phyloP scores from a whole-genome alignment of 2,113 vertebrate genomes.

The Motacilla alba region DNA sequence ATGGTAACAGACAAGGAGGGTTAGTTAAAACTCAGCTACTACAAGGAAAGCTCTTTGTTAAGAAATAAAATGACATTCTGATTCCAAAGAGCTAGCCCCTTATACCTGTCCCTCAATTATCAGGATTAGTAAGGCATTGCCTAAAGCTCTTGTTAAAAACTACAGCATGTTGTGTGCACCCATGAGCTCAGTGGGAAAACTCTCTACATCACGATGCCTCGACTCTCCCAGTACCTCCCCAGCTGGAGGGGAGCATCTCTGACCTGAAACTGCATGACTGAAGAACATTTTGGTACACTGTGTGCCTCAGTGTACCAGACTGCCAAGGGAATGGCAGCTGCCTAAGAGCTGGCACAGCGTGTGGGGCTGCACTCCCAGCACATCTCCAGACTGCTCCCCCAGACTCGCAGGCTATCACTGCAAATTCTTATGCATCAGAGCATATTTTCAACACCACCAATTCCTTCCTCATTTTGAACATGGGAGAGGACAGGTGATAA shows the following conservation, averaged over 20 bases:
- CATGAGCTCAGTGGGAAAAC: not conserved
- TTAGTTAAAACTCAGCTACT: not conserved
- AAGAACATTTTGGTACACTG: not conserved
- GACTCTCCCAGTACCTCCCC: not conserved
- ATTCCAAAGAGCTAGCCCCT: not conserved
- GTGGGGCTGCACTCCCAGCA: not conserved
- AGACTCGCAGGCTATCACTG: not conserved
- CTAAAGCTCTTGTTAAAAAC: not conserved
- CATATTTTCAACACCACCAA: not conserved
- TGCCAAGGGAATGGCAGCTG: not conserved
- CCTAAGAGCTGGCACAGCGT: not conserved
- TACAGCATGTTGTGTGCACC: not conserved
- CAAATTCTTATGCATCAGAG: not conserved
- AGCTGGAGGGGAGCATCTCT: not conserved
- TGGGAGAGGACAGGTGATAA: conserved; percentile 56
- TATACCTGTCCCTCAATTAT: not conserved
- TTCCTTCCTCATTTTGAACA: not conserved
- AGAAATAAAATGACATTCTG: not conserved
- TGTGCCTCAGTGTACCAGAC: not conserved
- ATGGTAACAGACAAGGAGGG: not conserved
- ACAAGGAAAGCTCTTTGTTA: not conserved
- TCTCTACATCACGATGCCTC: not conserved
- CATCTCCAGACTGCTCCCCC: not conserved
- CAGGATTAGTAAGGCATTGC: not conserved
- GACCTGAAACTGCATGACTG: not conserved